These are phyloP conservation scores for Cyprinus carpio DNA, from an alignment of 2,113 vertebrate genomes.

Conservation along the genomic window DNA sequence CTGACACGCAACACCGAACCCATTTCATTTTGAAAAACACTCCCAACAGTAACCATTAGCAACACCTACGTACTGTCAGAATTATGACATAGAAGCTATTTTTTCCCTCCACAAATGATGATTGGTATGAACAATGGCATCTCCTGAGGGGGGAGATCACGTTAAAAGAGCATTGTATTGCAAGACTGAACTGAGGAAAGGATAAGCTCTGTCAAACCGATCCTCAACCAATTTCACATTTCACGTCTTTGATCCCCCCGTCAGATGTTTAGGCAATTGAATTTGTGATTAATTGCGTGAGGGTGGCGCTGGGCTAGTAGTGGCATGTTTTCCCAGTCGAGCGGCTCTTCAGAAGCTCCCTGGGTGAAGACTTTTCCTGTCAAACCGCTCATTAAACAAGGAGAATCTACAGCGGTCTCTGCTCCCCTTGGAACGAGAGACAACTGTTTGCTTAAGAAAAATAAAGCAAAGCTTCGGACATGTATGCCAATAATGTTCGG, in stretches of 20 bases:
- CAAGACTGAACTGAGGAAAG: constrained; percentile 34
- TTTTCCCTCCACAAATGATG: constrained; percentile 45
- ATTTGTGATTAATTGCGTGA: constrained; percentile 59
- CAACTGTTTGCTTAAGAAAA: constrained; percentile 58
- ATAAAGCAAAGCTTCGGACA: constrained; percentile 43
- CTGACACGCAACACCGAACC: constrained; percentile 16
- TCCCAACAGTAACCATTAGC: constrained; percentile 50
- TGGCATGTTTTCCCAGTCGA: constrained; percentile 28
- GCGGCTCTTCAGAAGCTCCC: constrained; percentile 44
- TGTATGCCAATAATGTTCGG: constrained; percentile 31
- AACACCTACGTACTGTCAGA: constrained; percentile 48
- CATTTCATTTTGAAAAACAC: constrained; percentile 29
- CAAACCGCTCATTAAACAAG: constrained; percentile 57
- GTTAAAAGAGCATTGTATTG: constrained; percentile 39
- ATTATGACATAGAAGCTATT: constrained; percentile 50
- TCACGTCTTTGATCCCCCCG: constrained; percentile 43
- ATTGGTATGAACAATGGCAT: constrained; percentile 25
- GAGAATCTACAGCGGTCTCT: constrained; percentile 39
- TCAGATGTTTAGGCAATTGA: constrained; percentile 59
- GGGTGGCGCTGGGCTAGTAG: constrained; percentile 33
- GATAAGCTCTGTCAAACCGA: constrained; percentile 53
- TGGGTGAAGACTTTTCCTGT: constrained; percentile 53
- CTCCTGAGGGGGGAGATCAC: constrained; percentile 29
- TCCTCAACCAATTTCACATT: constrained; percentile 49
- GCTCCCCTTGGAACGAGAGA: constrained; percentile 35